Evolutionary conservation across 2,113 vertebrate genomes (phyloP).

Genomic region (Galemys pyrenaicus): DNA sequence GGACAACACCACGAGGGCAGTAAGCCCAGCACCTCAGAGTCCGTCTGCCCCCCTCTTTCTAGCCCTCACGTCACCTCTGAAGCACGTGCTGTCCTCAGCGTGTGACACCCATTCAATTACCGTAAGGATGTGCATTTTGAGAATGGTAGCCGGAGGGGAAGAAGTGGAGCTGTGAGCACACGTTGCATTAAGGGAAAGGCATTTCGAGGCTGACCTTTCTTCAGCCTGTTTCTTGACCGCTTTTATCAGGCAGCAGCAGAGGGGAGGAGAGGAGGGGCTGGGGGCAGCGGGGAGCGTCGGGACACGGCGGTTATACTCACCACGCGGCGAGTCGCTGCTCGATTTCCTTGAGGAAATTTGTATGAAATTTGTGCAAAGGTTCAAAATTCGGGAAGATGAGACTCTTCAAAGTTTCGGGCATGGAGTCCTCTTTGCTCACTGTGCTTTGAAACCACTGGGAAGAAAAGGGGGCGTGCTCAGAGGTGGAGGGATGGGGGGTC

Average conservation of each 20-base stretch:
- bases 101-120: background rate
- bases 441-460: slow-evolving; percentile 93
- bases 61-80: background rate
- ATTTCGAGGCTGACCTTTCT: background rate
- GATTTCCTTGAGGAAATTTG: slow-evolving; percentile 97
- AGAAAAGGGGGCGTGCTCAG: background rate
- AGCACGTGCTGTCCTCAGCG: background rate
- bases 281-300: background rate
- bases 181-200: background rate
- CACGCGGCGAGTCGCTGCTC: slow-evolving; percentile 96
- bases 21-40: background rate
- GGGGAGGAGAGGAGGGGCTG: background rate
- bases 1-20: background rate
- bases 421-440: slow-evolving; percentile 91
- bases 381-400: slow-evolving; percentile 94
- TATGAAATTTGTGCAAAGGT: slow-evolving; percentile 96
- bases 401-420: slow-evolving; percentile 92
- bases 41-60: background rate
- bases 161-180: background rate
- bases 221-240: background rate
- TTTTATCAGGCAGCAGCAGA: background rate
- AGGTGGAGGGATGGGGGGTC: fast-evolving
- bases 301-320: slow-evolving; percentile 84
- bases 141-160: background rate
- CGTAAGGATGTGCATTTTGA: background rate